Percentiles rank a stretch among this genome's conserved stretches.
These are phyloP conservation scores for Atta cephalotes DNA, from an alignment of 1,140 invertebrate species.

Conservation along the genomic window DNA sequence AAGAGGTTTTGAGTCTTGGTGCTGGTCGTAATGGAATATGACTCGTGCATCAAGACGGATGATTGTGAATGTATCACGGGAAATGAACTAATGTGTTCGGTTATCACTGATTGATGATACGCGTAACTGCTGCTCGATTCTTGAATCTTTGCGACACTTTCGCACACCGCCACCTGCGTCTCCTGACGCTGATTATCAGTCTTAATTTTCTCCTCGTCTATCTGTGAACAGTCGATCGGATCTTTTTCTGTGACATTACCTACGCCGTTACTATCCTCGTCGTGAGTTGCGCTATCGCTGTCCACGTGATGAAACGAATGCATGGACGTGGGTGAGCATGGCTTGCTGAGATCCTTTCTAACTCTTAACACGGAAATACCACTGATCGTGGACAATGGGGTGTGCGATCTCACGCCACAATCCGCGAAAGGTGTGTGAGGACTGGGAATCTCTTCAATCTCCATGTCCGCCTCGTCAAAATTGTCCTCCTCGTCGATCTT, in stretches of 20 bases:
- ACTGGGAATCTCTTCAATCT: constrained; percentile 79
- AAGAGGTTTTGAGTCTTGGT: constrained; percentile 78
- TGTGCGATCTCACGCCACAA: constrained; percentile 76
- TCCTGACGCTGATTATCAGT: constrained; percentile 72
- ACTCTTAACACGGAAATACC: constrained; percentile 79
- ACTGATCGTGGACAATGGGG: constrained; percentile 77
- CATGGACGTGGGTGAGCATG: constrained; percentile 78
- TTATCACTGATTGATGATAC: constrained; percentile 79
- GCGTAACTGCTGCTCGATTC: constrained; percentile 53
- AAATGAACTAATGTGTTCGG: constrained; percentile 80
- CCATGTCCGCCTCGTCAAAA: constrained; percentile 86
- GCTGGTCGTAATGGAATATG: constrained; percentile 71
- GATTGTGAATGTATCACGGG: constrained; percentile 76
- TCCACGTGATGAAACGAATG: constrained; percentile 79
- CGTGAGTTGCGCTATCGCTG: constrained; percentile 64
- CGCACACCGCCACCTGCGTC: constrained; percentile 35
- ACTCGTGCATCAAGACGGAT: constrained; percentile 75
- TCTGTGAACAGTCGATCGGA: constrained; percentile 81
- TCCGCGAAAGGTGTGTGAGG: constrained; percentile 78
- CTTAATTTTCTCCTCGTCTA: constrained; percentile 67
- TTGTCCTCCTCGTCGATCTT: constrained; percentile 80
- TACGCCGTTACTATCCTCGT: constrained; percentile 72
- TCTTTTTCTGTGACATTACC: constrained; percentile 80
- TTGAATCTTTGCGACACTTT: constrained; percentile 62
- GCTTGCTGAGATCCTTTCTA: constrained; percentile 75